Base-by-base conservation (phyloP, 2,888 invertebrate genomes). In the Dryobota labecula region DNA sequence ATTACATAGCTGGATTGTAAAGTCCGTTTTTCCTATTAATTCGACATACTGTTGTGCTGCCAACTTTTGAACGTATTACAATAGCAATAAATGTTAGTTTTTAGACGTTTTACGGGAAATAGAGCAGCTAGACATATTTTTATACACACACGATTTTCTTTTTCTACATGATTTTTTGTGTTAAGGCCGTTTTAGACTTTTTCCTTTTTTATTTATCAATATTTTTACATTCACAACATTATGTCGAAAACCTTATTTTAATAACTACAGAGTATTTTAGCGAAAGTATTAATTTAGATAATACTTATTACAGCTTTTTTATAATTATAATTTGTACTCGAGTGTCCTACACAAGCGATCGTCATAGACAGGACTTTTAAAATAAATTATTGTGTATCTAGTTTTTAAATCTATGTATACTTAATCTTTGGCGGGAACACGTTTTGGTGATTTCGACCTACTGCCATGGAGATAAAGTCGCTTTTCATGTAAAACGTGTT, bases 201-300 rank as follows among this genome's bases (percentile, higher is more conserved):
- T 43, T 45, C 11, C 9, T 33, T 45, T 41, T 27, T 24, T 18
- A 24, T 15, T 8, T 5, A 15, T 7, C 2, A 33, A 0, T 70
- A 6, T 72, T 51, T 56, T 54, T 43, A 5, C 4, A 70, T 1
- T 30, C 58, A 80, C 82, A 85, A 87, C 88, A 87, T 78, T 81
- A 73, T 85, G 88, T 87, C 84, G 86, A 80, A 78, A 70, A 58
- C 63, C 72, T 72, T 70, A 61, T 66, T 66, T 70, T 67, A 76
- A 78, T 85, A 78, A 85, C 73, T 84, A 70, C 84, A 80, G 87
- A 92, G 91, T 93, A 92, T 92, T 93, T 90, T 87, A 87, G 87
- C 80, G 81, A 88, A 92, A 93, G 93, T 93, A 93, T 93, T 92
- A 93, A 90, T 91, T 90, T 91, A 91, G 89, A 84, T 78, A 83